phyloP scores from a whole-genome alignment of 2,888 invertebrate species.

The Octodonta nipae region DNA sequence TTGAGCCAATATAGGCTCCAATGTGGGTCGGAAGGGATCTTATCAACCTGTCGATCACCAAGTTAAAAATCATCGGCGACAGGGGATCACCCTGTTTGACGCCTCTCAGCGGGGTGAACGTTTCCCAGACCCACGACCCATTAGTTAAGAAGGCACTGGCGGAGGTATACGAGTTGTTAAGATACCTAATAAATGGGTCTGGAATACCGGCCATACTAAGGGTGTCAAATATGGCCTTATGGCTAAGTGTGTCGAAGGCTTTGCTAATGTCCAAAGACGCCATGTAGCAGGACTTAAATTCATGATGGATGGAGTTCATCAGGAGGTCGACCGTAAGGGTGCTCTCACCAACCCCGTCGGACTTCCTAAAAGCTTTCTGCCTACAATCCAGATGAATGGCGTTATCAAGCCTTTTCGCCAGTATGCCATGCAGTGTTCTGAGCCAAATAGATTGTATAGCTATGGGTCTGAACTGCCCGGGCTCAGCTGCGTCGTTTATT shows the following conservation, averaged over 20 bases:
- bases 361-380: neutral
- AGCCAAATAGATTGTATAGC: neutral
- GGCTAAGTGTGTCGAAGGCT: neutral
- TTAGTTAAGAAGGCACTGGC: neutral
- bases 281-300: too few relatives aligned
- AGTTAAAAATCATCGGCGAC: constrained; percentile 3
- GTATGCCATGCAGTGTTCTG: neutral
- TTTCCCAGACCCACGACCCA: neutral
- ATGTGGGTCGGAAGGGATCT: neutral
- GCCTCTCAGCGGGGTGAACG: neutral
- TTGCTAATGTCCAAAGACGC: neutral
- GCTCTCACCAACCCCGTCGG: constrained; percentile 2
- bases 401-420: neutral
- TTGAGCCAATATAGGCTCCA: neutral
- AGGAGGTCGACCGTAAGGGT: too few relatives aligned
- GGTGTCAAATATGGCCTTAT: neutral
- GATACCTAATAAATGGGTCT: neutral
- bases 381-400: constrained; percentile 2
- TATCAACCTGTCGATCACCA: constrained; percentile 4
- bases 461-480: neutral
- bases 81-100: constrained; percentile 5
- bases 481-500: neutral
- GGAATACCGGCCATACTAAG: neutral
- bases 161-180: neutral
- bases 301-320: too few relatives aligned